Evolutionary conservation across 2,888 invertebrate species (phyloP).

Genomic region (Sericinus montela): DNA sequence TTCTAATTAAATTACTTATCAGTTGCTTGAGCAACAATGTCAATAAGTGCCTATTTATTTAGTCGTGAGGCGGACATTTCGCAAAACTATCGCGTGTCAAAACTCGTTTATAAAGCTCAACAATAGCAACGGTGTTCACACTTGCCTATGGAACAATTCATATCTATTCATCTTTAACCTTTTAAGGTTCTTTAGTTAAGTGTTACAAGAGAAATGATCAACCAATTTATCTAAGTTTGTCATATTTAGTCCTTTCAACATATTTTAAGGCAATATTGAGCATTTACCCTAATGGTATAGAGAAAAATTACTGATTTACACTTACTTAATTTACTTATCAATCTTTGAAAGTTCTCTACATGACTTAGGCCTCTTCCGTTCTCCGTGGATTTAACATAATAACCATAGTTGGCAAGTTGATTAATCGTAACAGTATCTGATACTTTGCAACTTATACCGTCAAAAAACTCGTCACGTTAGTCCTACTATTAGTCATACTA

Average conservation of each 20-base stretch:
- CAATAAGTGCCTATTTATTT: slow-evolving; percentile 65
- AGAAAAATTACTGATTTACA: no score
- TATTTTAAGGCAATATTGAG: no score
- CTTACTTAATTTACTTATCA: no score
- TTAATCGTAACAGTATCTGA: no score
- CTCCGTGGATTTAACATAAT: no score
- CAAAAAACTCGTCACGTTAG: no score
- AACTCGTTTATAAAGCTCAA: slow-evolving; percentile 66
- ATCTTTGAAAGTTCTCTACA: no score
- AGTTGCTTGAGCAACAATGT: slow-evolving; percentile 54
- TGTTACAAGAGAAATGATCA: slow-evolving; percentile 14
- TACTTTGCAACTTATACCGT: no score
- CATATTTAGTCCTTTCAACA: background rate
- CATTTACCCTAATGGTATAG: no score
- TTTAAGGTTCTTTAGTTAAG: slow-evolving; percentile 36
- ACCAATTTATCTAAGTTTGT: slow-evolving; percentile 17
- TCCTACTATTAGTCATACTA: no score
- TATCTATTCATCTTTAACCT: slow-evolving; percentile 65
- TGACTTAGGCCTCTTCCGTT: no score
- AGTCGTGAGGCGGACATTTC: slow-evolving; percentile 63
- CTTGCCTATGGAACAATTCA: slow-evolving; percentile 67
- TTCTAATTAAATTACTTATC: slow-evolving; percentile 70
- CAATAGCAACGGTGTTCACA: slow-evolving; percentile 66
- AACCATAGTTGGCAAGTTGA: no score
- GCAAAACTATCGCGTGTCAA: slow-evolving; percentile 69